A percentile compares a stretch with the other conserved stretches of the same genome.
Conservation (phyloP, 2,797 vertebrate species). For the Sparus aurata region DNA sequence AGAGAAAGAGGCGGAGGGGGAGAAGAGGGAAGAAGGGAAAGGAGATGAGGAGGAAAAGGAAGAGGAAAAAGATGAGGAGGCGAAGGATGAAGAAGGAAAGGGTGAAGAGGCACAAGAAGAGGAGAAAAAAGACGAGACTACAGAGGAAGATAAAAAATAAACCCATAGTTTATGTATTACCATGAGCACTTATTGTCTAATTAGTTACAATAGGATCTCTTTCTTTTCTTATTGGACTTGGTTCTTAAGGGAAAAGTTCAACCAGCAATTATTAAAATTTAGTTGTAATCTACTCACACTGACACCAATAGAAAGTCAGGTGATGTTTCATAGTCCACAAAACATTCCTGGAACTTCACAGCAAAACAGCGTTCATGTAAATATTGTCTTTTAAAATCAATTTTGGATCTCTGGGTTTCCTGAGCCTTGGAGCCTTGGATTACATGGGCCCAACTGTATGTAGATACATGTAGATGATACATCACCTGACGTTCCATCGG, state of each 20-base stretch:
- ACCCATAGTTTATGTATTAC: conserved; percentile 11
- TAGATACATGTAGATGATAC: no score
- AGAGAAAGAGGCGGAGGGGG: conserved; percentile 16
- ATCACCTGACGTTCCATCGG: no score
- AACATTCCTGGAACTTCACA: no score
- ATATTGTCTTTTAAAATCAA: no score
- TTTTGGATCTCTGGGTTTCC: no score
- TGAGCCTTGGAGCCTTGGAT: no score
- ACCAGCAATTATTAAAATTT: no score
- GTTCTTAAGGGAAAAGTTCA: background rate
- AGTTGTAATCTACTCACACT: no score
- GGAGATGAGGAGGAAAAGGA: conserved; percentile 2
- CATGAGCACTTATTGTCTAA: conserved; percentile 39
- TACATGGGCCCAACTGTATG: no score
- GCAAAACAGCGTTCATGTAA: no score
- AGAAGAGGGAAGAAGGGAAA: conserved; percentile 15
- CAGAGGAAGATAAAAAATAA: conserved; percentile 52
- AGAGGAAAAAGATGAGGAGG: conserved; percentile 4
- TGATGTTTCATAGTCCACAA: no score
- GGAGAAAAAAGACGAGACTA: background rate
- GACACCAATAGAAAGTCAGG: no score
- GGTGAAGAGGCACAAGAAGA: conserved; percentile 5
- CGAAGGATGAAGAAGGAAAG: conserved; percentile 1
- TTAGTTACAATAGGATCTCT: conserved; percentile 6
- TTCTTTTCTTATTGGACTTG: conserved; percentile 28